Conservation (phyloP, 2,113 vertebrate species). For the Ailuropoda melanoleuca region DNA sequence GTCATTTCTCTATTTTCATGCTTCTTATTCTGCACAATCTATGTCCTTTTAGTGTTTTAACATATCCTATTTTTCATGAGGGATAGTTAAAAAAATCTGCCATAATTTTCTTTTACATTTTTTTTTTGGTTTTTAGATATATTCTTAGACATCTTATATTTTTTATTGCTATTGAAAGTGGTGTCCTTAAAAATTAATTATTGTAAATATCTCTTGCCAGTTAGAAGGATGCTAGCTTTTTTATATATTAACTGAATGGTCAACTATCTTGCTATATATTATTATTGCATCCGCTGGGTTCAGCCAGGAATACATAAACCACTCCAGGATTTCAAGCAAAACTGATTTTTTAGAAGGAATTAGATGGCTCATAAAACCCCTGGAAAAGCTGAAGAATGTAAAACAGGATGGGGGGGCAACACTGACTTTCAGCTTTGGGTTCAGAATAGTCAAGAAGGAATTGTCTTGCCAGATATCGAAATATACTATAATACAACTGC, state of each 20-base stretch:
- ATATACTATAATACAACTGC: neutral
- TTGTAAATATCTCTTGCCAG: neutral
- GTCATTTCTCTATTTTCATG: neutral
- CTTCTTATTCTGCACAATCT: neutral
- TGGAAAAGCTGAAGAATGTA: neutral
- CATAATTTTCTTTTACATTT: neutral
- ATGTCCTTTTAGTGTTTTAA: conserved; percentile 27
- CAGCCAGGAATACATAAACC: conserved; percentile 23
- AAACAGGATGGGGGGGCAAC: neutral
- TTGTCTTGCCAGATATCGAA: neutral
- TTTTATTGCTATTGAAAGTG: conserved; percentile 2
- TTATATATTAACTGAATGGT: conserved; percentile 14
- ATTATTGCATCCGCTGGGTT: neutral
- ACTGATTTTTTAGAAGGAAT: neutral
- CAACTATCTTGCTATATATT: neutral
- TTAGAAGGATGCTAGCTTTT: neutral
- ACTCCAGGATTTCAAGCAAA: neutral
- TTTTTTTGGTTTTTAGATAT: neutral
- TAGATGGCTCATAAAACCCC: neutral
- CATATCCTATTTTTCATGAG: neutral
- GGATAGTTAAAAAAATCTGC: neutral
- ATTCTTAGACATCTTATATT: neutral
- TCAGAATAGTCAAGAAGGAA: neutral
- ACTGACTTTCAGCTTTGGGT: neutral
- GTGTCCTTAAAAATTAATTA: conserved; percentile 45